Base-by-base conservation (phyloP, 2,888 invertebrate species). In the Capitulum mitella region DNA sequence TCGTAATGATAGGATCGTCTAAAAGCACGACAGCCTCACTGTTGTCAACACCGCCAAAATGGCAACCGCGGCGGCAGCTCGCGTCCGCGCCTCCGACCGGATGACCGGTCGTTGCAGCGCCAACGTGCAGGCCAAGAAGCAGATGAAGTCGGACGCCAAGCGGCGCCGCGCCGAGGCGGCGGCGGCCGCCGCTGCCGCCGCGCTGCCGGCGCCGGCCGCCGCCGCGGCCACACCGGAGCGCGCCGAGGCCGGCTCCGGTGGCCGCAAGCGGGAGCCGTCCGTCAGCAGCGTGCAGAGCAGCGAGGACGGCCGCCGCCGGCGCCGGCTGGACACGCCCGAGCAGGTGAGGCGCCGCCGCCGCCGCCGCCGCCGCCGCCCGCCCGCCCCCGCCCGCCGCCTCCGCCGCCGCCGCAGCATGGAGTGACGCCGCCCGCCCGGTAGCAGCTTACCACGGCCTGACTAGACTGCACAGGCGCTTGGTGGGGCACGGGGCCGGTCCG, bases 351-450 rank as follows among this genome's bases (percentile, higher is more conserved):
- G 8, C 40, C 58, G 29, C 32, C 46, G 37, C 26, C 37, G 5
- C 46, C 46, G 29, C 76, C 10, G 40, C 76, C 79, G 77, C 61
- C 78, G 77, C 70, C 79, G 77, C 48, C 79, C 64, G 79, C 61
- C 78, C 79, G 77, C 78, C 81, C 77, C 79, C 82, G 78, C 48
- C 61, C 77, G 48, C 48, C 32, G 32, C 77, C 43, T 5, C 43
- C 43, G 43, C 43, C 32, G 32, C 77, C 43, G 43, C 43, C 43
- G 43, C 43, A 12, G 43, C 43, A 43, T 12, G 43, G 6, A 78
- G 43, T 61, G 76, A 19, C 51, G 51, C 8, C 58, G 6, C 58
- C n/a, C 26, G 26, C 54, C 54, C 54, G 54, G 54, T 54, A 26
- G 54, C 26, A 26, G 54, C 54, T 54, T 22, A 54, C 26, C 54